A percentile compares a stretch with the other conserved stretches of the same genome.
Conservation (phyloP, 1,140 invertebrate genomes). For the Triops cancriformis region DNA sequence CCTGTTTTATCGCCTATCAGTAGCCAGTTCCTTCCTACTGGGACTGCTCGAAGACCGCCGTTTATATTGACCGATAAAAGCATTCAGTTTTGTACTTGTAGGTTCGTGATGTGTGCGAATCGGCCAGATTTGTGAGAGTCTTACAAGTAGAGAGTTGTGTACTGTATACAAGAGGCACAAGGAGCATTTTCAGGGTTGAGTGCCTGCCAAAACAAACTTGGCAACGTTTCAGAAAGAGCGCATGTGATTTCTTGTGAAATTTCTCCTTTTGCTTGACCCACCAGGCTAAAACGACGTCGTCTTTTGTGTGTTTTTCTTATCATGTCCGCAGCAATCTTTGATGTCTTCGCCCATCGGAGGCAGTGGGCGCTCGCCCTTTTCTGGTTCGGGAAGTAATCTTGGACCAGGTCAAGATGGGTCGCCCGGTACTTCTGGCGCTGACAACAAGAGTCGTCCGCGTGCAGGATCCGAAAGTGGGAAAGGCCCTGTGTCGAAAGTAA, state of each 20-base stretch:
- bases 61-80: not conserved
- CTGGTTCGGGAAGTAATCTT: slow-evolving; percentile 28
- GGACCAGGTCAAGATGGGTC: slow-evolving; percentile 32
- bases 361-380: slow-evolving; percentile 27
- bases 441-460: slow-evolving; percentile 32
- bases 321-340: slow-evolving; percentile 38
- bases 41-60: not conserved
- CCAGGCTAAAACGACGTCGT: not conserved
- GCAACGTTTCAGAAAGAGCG: not conserved
- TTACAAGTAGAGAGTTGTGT: not conserved
- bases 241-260: slow-evolving; percentile 32
- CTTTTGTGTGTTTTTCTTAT: not conserved
- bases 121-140: not conserved
- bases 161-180: not conserved
- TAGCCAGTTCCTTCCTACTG: not conserved
- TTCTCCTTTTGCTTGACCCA: slow-evolving; percentile 21
- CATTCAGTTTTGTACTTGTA: not conserved
- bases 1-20: not conserved
- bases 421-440: slow-evolving; percentile 25
- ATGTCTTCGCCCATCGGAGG: slow-evolving; percentile 34
- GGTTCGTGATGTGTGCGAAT: slow-evolving; percentile 6
- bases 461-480: slow-evolving; percentile 46
- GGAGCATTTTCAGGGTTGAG: not conserved
- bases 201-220: slow-evolving; percentile 6
- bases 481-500: slow-evolving; percentile 55